Evolutionary conservation across 92 coral and sea anemone genomes (phyloP), one percentile per base, ranked within the genome.

Genomic region (Epizoanthus stellaris): DNA sequence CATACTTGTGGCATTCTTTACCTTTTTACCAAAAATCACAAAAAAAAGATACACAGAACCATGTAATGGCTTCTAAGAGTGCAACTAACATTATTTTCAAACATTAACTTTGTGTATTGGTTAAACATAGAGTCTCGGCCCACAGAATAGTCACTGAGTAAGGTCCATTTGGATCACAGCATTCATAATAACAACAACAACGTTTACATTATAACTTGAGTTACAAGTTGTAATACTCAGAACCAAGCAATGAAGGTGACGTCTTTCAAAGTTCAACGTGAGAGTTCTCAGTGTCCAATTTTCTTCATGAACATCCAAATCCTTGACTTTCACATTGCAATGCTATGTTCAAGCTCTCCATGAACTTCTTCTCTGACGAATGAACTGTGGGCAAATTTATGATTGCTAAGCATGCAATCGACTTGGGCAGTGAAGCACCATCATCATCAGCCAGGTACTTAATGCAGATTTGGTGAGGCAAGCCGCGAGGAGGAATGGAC

Each of bases 241-340:
- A 30, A 3, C 57, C 54, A 56, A 83, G 36, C 73, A 83, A 36
- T 83, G 30, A 17, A 52, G 58, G 8, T 67, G 53, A 23, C 45
- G 56, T 5, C 77, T 17, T 70, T 3, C 87, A 82, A 68, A 69
- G 69, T 39, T 70, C 15, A 62, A 63, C 4, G 58, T 39, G 72
- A 64, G 6, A 80, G 84, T 42, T 82, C 70, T 52, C 25, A 23
- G 25, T 36, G 0, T 69, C 67, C 2, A 43, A 19, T 53, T 82
- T 53, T 45, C 68, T 82, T 85, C n/a, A 85, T 75, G 88, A 4
- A 8, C 43, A 73, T 73, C 77, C 77, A 73, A 73, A 73, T 73
- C 54, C 54, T 73, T 36, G 21, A 73, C 17, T 19, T 25, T 40
- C 77, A 54, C 25, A 23, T 73, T 73, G 45, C 49, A 73, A 59